These are phyloP conservation scores for Latrodectus hesperus DNA, from an alignment of 2,888 invertebrate genomes.

Conservation along the genomic window DNA sequence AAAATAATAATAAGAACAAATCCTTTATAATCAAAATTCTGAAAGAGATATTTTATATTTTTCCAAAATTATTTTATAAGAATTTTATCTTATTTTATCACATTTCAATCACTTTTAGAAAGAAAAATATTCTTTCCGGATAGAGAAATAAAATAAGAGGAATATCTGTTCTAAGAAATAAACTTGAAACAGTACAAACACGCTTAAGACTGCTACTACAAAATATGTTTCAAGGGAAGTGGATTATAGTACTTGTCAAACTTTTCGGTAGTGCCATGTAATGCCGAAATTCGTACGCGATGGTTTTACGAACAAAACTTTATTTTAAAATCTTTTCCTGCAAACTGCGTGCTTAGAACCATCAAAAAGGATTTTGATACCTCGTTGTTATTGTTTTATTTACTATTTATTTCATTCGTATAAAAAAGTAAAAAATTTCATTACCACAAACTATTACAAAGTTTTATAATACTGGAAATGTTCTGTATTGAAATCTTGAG, in stretches of 20 bases:
- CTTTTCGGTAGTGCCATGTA: slow-evolving; percentile 6
- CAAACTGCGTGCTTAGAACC: slow-evolving; percentile 37
- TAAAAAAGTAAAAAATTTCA: slow-evolving; percentile 33
- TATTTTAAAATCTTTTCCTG: slow-evolving; percentile 27
- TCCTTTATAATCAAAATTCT: too few relatives aligned
- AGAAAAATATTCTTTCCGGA: background rate
- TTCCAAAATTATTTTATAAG: background rate
- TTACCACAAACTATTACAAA: slow-evolving; percentile 12
- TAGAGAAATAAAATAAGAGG: background rate
- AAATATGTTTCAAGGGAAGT: slow-evolving; percentile 1
- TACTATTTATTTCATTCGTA: slow-evolving; percentile 36
- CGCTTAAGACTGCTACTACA: background rate
- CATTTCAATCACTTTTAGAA: slow-evolving; percentile 33
- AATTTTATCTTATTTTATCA: slow-evolving; percentile 2
- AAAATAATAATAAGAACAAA: too few relatives aligned
- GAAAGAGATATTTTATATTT: too few relatives aligned
- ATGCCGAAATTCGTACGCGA: slow-evolving; percentile 2
- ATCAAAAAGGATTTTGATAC: slow-evolving; percentile 47
- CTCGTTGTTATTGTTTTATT: background rate
- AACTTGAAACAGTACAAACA: slow-evolving; percentile 12
- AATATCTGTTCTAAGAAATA: background rate
- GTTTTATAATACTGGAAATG: background rate
- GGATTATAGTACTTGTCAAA: slow-evolving; percentile 56
- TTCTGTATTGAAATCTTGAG: background rate
- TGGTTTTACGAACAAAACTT: slow-evolving; percentile 39